These are phyloP conservation scores for Magallana ariakensis DNA, from an alignment of 1,140 invertebrate species.

Conservation along the genomic window DNA sequence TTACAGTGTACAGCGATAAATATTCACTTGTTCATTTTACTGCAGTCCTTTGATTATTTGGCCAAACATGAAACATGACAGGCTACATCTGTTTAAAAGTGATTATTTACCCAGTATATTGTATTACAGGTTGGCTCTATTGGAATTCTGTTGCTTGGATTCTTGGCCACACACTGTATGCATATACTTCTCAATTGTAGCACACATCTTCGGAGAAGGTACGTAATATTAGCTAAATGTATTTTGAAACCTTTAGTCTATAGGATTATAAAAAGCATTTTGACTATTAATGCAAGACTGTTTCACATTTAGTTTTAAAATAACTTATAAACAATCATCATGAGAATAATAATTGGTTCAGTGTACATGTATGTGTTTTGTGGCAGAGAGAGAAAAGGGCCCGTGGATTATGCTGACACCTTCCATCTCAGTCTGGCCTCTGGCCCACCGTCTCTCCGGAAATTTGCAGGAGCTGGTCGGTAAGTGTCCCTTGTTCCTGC, in stretches of 20 bases:
- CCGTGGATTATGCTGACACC: background rate
- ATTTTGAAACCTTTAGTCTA: too few species aligned
- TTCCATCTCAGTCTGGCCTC: background rate
- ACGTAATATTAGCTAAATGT: constrained; percentile 9
- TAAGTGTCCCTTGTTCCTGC: background rate
- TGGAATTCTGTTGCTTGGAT: constrained; percentile 67
- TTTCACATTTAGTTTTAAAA: background rate
- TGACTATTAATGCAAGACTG: background rate
- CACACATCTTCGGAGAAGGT: constrained; percentile 65
- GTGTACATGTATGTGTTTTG: too few species aligned
- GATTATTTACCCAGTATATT: background rate
- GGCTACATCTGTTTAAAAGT: background rate
- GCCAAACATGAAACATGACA: background rate
- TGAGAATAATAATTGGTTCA: background rate
- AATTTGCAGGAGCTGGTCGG: background rate
- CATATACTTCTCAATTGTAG: constrained; percentile 69
- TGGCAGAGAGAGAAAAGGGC: background rate
- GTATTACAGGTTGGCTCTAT: constrained; percentile 66
- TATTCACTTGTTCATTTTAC: too few species aligned
- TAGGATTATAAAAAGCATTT: background rate
- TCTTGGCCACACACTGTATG: constrained; percentile 73
- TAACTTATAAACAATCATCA: background rate
- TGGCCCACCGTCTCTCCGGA: background rate
- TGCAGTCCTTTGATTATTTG: too few species aligned
- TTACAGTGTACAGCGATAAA: too few species aligned